A percentile compares a stretch with the other conserved stretches of the same genome.
phyloP scores from a whole-genome alignment of 2,113 vertebrate species.

The Hassar affinis region DNA sequence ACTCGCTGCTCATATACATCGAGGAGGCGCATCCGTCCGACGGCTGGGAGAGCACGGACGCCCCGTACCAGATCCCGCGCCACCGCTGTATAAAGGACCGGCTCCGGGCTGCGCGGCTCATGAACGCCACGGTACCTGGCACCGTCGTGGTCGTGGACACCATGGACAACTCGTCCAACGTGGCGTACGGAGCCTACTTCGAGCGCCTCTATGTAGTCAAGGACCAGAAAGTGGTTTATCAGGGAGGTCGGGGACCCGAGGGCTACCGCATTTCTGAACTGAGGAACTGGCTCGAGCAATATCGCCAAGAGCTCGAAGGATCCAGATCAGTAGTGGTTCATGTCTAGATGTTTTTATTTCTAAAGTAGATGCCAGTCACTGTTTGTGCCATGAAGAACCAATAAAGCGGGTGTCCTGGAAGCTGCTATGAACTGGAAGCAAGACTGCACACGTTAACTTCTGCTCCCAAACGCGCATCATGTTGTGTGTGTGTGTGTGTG shows the following conservation, averaged over 20 bases:
- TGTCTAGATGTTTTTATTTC: conserved; percentile 62
- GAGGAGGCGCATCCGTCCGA: conserved; percentile 98
- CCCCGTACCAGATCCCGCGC: conserved; percentile 90
- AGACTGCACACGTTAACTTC: conserved; percentile 48
- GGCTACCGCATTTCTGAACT: conserved; percentile 95
- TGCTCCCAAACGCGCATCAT: conserved; percentile 12
- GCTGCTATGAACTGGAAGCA: conserved; percentile 64
- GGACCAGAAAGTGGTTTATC: conserved; percentile 87
- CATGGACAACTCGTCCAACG: conserved; percentile 96
- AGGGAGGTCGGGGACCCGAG: conserved; percentile 92
- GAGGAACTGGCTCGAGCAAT: conserved; percentile 88
- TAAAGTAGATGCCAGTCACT: conserved; percentile 30
- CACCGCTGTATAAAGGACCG: conserved; percentile 95
- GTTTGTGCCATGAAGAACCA: conserved; percentile 36
- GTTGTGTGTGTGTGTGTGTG: not conserved
- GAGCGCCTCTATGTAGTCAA: conserved; percentile 94
- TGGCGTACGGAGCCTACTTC: conserved; percentile 98
- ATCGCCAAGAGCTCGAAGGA: conserved; percentile 74
- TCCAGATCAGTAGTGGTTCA: conserved; percentile 76
- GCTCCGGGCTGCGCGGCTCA: conserved; percentile 84
- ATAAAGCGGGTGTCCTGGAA: conserved; percentile 49
- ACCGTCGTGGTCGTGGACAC: conserved; percentile 90
- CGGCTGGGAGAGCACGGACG: conserved; percentile 97
- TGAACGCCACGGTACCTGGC: conserved; percentile 81
- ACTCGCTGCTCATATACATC: conserved; percentile 96